These are phyloP conservation scores for Coleophora flavipennella DNA, from an alignment of 2,888 invertebrate genomes.

Conservation along the genomic window DNA sequence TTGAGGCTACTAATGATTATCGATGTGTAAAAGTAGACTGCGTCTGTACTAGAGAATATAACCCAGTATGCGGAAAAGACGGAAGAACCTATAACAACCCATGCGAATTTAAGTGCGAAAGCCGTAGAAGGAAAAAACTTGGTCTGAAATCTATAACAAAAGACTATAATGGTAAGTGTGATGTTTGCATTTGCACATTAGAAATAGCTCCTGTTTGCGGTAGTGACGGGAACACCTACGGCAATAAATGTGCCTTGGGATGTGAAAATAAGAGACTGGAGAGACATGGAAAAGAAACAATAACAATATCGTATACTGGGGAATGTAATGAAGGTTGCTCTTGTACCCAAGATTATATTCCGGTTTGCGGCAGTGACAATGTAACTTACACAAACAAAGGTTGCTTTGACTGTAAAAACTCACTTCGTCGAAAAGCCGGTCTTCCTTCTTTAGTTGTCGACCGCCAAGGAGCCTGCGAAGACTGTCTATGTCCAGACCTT, in stretches of 20 bases:
- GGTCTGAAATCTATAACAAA: too few relatives aligned
- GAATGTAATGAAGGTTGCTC: too few relatives aligned
- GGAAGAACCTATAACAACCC: neutral
- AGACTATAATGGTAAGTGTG: too few relatives aligned
- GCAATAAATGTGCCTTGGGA: constrained; percentile 27
- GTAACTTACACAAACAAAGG: constrained; percentile 12
- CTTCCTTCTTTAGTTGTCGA: too few relatives aligned
- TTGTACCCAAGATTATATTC: too few relatives aligned
- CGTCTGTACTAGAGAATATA: neutral
- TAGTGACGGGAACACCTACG: constrained; percentile 26
- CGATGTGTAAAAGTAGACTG: neutral
- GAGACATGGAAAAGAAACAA: neutral
- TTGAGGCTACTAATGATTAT: neutral
- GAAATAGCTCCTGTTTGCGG: constrained; percentile 9
- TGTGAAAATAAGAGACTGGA: constrained; percentile 15
- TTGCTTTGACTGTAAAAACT: constrained; percentile 15
- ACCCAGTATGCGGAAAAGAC: neutral
- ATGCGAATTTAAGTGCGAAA: neutral
- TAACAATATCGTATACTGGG: neutral
- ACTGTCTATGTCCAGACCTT: constrained; percentile 15
- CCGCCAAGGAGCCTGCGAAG: neutral
- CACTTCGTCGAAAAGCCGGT: too few relatives aligned
- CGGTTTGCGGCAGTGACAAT: constrained; percentile 7
- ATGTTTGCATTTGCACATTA: constrained; percentile 7
- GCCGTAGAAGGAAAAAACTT: neutral